These are phyloP conservation scores for Gonocerus acuteangulatus DNA, from an alignment of 2,888 invertebrate species.

Conservation along the genomic window DNA sequence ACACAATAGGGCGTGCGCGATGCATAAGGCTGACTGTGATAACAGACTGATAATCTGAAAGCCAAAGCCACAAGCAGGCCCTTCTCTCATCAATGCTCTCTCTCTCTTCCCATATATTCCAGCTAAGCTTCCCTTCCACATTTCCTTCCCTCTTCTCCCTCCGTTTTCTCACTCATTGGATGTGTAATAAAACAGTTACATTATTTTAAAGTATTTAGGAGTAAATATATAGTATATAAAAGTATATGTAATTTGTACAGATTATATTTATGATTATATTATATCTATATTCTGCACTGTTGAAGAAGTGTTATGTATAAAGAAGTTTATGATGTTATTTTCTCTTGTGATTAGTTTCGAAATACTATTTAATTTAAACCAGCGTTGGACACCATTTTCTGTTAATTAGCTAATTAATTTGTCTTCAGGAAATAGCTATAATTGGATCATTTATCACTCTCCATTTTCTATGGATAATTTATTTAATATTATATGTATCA, in stretches of 20 bases:
- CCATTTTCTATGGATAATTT: constrained; percentile 3
- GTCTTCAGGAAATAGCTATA: no score
- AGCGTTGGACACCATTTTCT: no score
- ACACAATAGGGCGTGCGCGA: constrained; percentile 10
- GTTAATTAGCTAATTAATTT: no score
- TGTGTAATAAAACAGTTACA: background rate
- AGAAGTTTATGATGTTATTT: constrained; percentile 4
- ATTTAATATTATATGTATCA: constrained; percentile 4
- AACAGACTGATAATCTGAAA: constrained; percentile 20
- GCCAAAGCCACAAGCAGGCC: constrained; percentile 5
- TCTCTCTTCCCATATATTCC: background rate
- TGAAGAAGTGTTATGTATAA: constrained; percentile 13
- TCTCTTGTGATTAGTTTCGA: no score
- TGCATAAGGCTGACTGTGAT: constrained; percentile 16
- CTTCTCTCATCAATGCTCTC: constrained; percentile 1
- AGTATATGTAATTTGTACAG: constrained; percentile 18
- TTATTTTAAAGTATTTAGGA: constrained; percentile 16
- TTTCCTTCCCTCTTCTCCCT: background rate
- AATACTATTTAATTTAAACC: no score
- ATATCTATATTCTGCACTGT: constrained; percentile 20
- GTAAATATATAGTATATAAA: constrained; percentile 17
- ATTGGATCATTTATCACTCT: no score
- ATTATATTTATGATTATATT: constrained; percentile 25
- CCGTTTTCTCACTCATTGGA: background rate
- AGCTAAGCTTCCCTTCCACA: background rate